Evolutionary conservation across 2,888 invertebrate species (phyloP), one percentile per base, ranked within the genome.

Genomic region (Frankliniella intonsa): DNA sequence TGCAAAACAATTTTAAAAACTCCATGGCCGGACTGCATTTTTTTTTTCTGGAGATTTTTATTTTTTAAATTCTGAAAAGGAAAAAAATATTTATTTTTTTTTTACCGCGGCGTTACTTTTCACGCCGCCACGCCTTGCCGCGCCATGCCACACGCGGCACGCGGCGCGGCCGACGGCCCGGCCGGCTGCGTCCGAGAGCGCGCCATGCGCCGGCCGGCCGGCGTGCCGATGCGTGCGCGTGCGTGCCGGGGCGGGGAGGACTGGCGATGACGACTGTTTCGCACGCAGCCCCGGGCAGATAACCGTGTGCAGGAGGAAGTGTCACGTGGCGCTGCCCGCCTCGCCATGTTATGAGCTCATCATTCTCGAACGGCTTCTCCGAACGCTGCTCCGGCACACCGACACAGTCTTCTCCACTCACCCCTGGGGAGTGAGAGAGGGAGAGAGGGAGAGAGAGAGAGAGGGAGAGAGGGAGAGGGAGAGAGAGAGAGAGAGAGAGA

Each of bases 351-450:
- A 76, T 76, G 69, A 76, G 69, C 69, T 76, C 69, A 76, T 76
- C 69, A 76, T 22, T 76, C 69, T 76, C 69, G 69, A 76, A 76
- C 25, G 69, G 69, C 62, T 62, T 62, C 62, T n/a, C 62, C 62
- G 62, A 62, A 62, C 62, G 62, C 62, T 17, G 19, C 14, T 14
- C n/a, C 17, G 14, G 62, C 62, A 19, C 62, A 62, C 62, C 62
- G 62, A 12, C 38, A 38, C 38, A 3, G 55, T 55, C 55, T 55
- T 2, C 10, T 11, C 12, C 12, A 5, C 14, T 55, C 14, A 55
- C 55, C 12, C 2, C 55, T 14, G 17, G 55, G 9, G 17, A 2
- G 55, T 5, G 55, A 17, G 17, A 8, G 55, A 17, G 55, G 9
- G 55, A 8, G 55, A 8, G 55, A 55, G 55, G 7, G 55, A 55